Percentiles rank a stretch among this genome's conserved stretches.
Evolutionary conservation across 2,797 vertebrate genomes (phyloP).

Genomic region (Gobionotothen gibberifrons): DNA sequence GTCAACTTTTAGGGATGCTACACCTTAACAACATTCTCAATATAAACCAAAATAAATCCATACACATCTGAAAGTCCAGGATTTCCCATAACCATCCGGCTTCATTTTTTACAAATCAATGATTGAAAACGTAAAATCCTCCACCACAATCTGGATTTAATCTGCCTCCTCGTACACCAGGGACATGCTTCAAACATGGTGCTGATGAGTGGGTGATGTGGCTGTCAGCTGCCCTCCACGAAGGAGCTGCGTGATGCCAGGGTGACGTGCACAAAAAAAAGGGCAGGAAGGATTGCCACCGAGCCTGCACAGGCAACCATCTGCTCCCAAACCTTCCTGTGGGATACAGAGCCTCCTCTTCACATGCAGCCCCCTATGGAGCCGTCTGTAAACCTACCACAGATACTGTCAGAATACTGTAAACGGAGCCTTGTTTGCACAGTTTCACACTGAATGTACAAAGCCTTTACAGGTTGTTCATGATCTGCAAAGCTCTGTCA

Average conservation of each 20-base stretch:
- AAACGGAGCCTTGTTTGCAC: slow-evolving; percentile 28
- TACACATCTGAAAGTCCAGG: slow-evolving; percentile 14
- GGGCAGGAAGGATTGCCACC: slow-evolving; percentile 62
- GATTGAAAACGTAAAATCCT: slow-evolving; percentile 60
- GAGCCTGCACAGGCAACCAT: slow-evolving; percentile 73
- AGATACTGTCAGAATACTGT: slow-evolving; percentile 41
- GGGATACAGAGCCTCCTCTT: slow-evolving; percentile 51
- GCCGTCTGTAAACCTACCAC: slow-evolving; percentile 37
- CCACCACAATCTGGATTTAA: slow-evolving; percentile 60
- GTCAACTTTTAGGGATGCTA: neutral
- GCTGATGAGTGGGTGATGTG: slow-evolving; percentile 65
- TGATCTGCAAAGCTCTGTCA: neutral
- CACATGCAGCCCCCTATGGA: slow-evolving; percentile 47
- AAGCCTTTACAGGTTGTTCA: neutral
- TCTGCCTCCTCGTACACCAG: slow-evolving; percentile 58
- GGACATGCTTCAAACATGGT: slow-evolving; percentile 60
- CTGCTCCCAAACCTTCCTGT: slow-evolving; percentile 70
- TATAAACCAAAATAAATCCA: slow-evolving; percentile 2
- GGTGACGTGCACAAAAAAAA: slow-evolving; percentile 51
- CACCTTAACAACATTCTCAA: slow-evolving; percentile 16
- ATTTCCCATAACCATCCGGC: slow-evolving; percentile 21
- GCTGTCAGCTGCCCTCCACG: slow-evolving; percentile 67
- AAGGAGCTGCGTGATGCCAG: slow-evolving; percentile 64
- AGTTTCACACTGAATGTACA: slow-evolving; percentile 17
- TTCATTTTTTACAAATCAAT: slow-evolving; percentile 39